Base-by-base conservation (phyloP, 2,888 invertebrate species). In the Rotaria magnacalcarata region DNA sequence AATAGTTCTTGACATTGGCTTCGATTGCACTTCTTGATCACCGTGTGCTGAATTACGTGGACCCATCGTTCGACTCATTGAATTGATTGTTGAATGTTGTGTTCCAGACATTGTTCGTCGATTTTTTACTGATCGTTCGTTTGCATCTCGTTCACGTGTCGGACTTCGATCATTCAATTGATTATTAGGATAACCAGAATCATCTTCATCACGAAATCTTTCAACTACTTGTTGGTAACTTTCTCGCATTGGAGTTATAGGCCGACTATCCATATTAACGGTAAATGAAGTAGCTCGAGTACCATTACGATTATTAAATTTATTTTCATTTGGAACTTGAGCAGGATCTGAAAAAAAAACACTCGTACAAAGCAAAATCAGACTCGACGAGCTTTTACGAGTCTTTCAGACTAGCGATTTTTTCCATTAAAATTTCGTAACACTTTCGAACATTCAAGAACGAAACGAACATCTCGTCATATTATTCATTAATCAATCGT, bases 261-360 rank as follows among this genome's bases (percentile, higher is more conserved):
- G 80, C 11, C 80, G 80, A 43, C 47, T 47, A 8, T 80, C 80
- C 24, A 0, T 6, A 6, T 19, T 16, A 67, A 16, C 19, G 34
- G 19, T 3, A 34, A 1, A 0, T 34, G 14, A 4, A 67, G 3
- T 19, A 41, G 19, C 5, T 5, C 6, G 4, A 19, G 34, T 14
- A 16, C 5, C 19, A 34, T 14, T 27, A 67, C 67, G 67, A 67
- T 34, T 34, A 19, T 14, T 34, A 56, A 24, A 2, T 24, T 24
- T 21, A 24, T 0, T 14, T 56, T 56, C 56, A 24, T 56, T 56
- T 1, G 56, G 24, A 56, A 56, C 75, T 84, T 87, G 43, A 87
- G 84, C 43, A 60, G 86, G 85, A 43, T 85, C 86, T 11, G 84
- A 86, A 54, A 54, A 86, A 1, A 84, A 85, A 52, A 47, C 11